Evolutionary conservation across 2,888 invertebrate species (phyloP), one percentile per base, ranked within the genome.

Genomic region (Lithodes maja): DNA sequence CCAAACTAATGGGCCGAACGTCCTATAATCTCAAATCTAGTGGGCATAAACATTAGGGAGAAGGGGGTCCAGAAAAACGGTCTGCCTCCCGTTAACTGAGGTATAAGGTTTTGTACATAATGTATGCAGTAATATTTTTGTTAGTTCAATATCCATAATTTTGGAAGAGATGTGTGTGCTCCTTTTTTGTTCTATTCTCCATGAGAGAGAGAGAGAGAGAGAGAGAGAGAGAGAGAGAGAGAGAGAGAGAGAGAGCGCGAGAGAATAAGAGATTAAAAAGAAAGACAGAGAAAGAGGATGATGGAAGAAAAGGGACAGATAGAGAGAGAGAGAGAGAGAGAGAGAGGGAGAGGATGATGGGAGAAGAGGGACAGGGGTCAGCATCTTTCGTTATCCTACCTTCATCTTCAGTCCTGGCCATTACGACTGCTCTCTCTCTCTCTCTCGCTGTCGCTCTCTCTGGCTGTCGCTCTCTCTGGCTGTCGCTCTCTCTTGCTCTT

Each of bases 241-340:
- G 55, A 55, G 55, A 9, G 55, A 55, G 55, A 74, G 3, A 15
- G n/a, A 9, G 74, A 74, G 74, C 3, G 74, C 3, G 74, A 74
- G 74, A 74, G 74, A 61, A 61, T 61, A 61, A 12, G 61, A 61
- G 5, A 12, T 7, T 61, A 61, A 12, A 12, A 61, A 61, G 61
- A 12, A 7, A 50, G 49, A 50, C 15, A 49, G 77, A 50, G 50
- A 50, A 50, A 77, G 50, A 50, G 77, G 15, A 15, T 7, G 77
- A 12, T 5, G 50, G 77, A 77, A 15, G 77, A 50, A 77, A 50
- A 50, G 77, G 15, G 77, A 50, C 7, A 77, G 50, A 77, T 52
- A 12, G 77, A 77, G n/a, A 17, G n/a, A 74, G n/a, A 17, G 74
- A 74, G 17, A 74, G 74, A 74, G 33, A 50, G 79, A 54, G 79